Percentiles rank a stretch among this genome's conserved stretches.
phyloP scores from a whole-genome alignment of 2,797 vertebrate genomes.

The Morus bassanus region DNA sequence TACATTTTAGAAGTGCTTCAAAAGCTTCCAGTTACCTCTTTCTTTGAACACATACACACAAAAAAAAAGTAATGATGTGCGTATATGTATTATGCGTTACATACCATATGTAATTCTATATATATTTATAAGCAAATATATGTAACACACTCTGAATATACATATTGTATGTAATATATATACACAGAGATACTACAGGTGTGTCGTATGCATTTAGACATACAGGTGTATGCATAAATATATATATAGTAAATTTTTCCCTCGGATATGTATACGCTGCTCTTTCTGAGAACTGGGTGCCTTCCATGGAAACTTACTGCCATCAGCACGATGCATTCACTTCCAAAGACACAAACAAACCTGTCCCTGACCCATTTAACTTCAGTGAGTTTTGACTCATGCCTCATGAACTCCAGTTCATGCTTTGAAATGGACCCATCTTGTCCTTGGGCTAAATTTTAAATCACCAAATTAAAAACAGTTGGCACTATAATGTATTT shows the following conservation, averaged over 20 bases:
- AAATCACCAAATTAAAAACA: constrained; percentile 35
- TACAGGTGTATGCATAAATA: constrained; percentile 54
- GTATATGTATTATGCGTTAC: neutral
- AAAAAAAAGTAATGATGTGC: neutral
- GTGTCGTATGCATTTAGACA: constrained; percentile 12
- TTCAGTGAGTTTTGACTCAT: neutral
- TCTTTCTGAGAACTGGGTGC: neutral
- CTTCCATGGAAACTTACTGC: neutral
- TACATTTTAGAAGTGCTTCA: constrained; percentile 40
- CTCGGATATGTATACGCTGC: neutral
- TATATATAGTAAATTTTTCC: neutral
- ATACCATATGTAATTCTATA: constrained; percentile 30
- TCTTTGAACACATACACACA: constrained; percentile 62
- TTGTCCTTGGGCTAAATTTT: constrained; percentile 61
- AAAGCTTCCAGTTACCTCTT: constrained; percentile 46
- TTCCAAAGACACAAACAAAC: neutral
- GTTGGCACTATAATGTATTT: constrained; percentile 20
- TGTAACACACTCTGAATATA: neutral
- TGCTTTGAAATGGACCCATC: neutral
- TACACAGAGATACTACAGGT: neutral
- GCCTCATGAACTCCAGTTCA: neutral
- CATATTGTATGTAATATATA: constrained; percentile 32
- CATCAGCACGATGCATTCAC: rapidly evolving
- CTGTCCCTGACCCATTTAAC: neutral
- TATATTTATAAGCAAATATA: constrained; percentile 62